A percentile compares a stretch with the other conserved stretches of the same genome.
Evolutionary conservation across 1,140 invertebrate species (phyloP).

Genomic region (Oppia nitens): DNA sequence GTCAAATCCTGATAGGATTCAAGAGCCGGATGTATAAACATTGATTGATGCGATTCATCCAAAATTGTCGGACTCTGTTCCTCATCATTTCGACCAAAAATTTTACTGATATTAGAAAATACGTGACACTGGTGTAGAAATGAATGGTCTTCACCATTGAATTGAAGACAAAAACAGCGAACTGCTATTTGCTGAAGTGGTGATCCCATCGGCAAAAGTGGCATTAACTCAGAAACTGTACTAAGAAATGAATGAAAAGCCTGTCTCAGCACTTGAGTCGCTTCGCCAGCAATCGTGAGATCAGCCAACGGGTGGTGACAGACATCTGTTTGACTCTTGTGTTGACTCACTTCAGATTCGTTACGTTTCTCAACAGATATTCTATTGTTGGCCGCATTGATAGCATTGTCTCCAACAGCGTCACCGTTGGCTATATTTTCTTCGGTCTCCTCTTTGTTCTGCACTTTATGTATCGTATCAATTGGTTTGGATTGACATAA

Average conservation of each 20-base stretch:
- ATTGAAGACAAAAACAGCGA: conserved; percentile 77
- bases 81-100: conserved; percentile 62
- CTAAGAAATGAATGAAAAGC: conserved; percentile 75
- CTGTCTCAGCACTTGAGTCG: conserved; percentile 55
- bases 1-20: conserved; percentile 48
- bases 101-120: conserved; percentile 90
- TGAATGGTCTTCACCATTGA: conserved; percentile 68
- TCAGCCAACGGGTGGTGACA: conserved; percentile 67
- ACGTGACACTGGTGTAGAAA: conserved; percentile 85
- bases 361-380: no score
- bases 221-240: conserved; percentile 78
- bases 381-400: no score
- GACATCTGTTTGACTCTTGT: conserved; percentile 31
- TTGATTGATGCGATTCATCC: neutral
- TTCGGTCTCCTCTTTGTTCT: neutral
- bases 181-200: conserved; percentile 78
- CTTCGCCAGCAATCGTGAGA: conserved; percentile 56
- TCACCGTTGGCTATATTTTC: neutral
- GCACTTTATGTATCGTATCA: no score
- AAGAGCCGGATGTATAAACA: neutral
- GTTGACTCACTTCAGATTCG: neutral
- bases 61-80: conserved; percentile 3
- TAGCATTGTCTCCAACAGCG: neutral
- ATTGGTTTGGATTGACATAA: no score
- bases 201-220: conserved; percentile 67